Base-by-base conservation (phyloP, 2,797 vertebrate genomes). In the Xerus rutilus region DNA sequence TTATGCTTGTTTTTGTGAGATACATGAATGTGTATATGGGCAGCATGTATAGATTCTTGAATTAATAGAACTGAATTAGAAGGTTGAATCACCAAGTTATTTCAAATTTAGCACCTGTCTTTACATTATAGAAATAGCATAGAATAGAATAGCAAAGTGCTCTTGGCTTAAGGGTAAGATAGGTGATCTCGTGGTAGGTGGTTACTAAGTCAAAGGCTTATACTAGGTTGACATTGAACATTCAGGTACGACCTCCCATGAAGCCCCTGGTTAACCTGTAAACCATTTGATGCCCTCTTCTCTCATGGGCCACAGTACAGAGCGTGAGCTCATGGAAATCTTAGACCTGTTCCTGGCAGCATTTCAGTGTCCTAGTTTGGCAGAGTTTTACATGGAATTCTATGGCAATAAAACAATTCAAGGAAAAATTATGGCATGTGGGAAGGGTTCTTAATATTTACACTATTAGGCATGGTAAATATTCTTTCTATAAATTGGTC, bases 401-500 rank as follows among this genome's bases (percentile, higher is more conserved):
- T 87, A 57, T 10, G 39, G 35, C 23, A 64, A 59, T 62, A 78
- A 67, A 76, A 64, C 47, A 67, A 64, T n/a, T 81, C 62, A 54
- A 86, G 64, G 32, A 59, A 93, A 93, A 89, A 76, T 70, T 18
- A 77, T 57, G 32, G 5, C 18, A 47, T 45, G 23, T 62, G 9
- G 28, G 9, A 79, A 93, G 59, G 47, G 79, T 62, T 82, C 43
- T 45, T 69, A 57, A 70, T 89, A 15, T 69, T 95, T 91, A 79
- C 21, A 64, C 18, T n/a, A 43, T 82, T 86, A 73, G 49, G 28
- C 5, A 67, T 89, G 77, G 35, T 88, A 64, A 81, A 86, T 72
- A 82, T 5, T 64, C 85, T 89, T 92, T 77, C 57, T 91, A n/a
- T 83, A 79, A 86, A 87, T 96, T 62, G 54, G 30, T 52, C 28